These are phyloP conservation scores for Hydrophis major DNA, from an alignment of 2,797 vertebrate genomes.

Conservation along the genomic window DNA sequence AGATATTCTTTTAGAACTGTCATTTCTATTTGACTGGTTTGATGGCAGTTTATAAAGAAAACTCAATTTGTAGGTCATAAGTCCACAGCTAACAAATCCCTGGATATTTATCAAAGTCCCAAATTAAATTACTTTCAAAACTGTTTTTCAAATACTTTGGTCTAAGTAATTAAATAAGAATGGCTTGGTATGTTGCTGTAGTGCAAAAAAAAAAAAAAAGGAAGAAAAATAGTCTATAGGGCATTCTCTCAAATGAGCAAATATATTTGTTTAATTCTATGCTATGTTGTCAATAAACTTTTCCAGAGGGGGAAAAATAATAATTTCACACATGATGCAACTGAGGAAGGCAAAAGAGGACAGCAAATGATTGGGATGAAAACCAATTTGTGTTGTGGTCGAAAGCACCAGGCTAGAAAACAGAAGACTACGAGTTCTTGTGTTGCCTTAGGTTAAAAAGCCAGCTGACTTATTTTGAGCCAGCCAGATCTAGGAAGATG, in stretches of 20 bases:
- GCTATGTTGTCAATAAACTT: conserved; percentile 58
- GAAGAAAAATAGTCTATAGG: conserved; percentile 59
- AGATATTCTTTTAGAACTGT: conserved; percentile 57
- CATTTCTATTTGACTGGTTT: conserved; percentile 69
- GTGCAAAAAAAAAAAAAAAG: conserved; percentile 68
- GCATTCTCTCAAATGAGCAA: conserved; percentile 70
- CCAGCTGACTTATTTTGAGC: neutral
- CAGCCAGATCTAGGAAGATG: neutral
- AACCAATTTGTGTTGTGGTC: neutral
- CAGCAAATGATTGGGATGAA: conserved; percentile 1
- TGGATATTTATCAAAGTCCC: conserved; percentile 73
- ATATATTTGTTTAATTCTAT: conserved; percentile 62
- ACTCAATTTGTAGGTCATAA: conserved; percentile 68
- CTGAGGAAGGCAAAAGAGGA: conserved; percentile 22
- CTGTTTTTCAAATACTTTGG: conserved; percentile 77
- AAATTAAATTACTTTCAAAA: conserved; percentile 78
- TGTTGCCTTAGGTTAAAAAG: neutral
- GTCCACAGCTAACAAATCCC: conserved; percentile 76
- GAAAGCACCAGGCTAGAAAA: neutral
- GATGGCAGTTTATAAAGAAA: conserved; percentile 69
- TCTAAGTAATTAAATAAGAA: conserved; percentile 79
- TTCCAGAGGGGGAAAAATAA: conserved; percentile 41
- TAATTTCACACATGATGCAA: conserved; percentile 21
- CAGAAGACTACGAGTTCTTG: neutral
- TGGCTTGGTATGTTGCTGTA: conserved; percentile 65